Evolutionary conservation across 2,888 invertebrate genomes (phyloP).

Genomic region (Hirtodrosophila confusa): DNA sequence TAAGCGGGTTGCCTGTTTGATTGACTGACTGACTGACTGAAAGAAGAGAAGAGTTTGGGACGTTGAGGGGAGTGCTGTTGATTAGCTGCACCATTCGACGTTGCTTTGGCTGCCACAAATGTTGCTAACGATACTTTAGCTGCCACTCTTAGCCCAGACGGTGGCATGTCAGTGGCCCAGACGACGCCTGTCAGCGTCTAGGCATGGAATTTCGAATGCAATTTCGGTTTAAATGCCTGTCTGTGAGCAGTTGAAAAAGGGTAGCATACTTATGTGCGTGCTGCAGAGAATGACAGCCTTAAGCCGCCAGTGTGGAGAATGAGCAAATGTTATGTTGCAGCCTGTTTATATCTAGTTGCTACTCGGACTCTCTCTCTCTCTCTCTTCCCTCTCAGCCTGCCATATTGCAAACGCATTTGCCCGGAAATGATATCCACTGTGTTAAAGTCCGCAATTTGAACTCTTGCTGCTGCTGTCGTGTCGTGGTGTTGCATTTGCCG

Average conservation of each 20-base stretch:
- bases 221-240: constrained; percentile 40
- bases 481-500: constrained; percentile 77
- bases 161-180: constrained; percentile 63
- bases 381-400: constrained; percentile 21
- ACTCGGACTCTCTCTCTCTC: background rate
- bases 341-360: constrained; percentile 27
- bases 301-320: constrained; percentile 8
- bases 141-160: constrained; percentile 45
- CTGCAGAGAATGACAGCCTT: constrained; percentile 20
- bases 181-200: constrained; percentile 68
- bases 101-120: constrained; percentile 50
- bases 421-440: constrained; percentile 78
- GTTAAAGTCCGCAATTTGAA: constrained; percentile 63
- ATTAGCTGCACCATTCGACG: constrained; percentile 47
- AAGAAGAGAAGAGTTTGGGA: constrained; percentile 4
- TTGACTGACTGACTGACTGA: constrained; percentile 43
- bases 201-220: constrained; percentile 68
- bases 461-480: constrained; percentile 48
- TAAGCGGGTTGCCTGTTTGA: constrained; percentile 46
- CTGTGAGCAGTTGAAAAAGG: constrained; percentile 27
- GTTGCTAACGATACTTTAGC: constrained; percentile 61
- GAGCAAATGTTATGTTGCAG: constrained; percentile 30
- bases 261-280: constrained; percentile 49
- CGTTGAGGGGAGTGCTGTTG: constrained; percentile 17
- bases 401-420: constrained; percentile 72